Evolutionary conservation across 2,797 vertebrate genomes (phyloP), one percentile per base, ranked within the genome.

Genomic region (Denticeps clupeoides): DNA sequence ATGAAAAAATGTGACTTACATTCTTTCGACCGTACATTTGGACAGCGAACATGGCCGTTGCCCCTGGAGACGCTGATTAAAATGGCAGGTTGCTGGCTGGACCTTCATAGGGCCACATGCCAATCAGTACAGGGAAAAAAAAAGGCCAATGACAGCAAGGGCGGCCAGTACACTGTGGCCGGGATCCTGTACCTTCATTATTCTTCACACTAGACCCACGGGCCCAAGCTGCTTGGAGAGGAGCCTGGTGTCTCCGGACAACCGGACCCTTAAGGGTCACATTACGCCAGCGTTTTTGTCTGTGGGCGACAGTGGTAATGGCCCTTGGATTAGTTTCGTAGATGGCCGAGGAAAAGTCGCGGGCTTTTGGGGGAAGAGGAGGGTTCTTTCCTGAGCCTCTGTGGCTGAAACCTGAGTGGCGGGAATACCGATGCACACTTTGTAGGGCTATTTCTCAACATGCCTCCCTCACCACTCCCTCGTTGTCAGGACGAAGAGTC

Each of bases 181-280:
- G 62, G 53, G 61, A 68, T 70, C 70, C 66, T 70, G 61, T 70
- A 64, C 77, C 74, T 79, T 77, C 73, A 77, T 79, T 75, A 75
- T 68, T 65, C 55, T 62, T 60, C 50, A 52, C 64, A 58, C 46
- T 43, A 47, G 45, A 47, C 61, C 69, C 45, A 2, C 3, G 53
- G 63, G 65, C 59, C 55, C 53, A 53, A 49, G 51, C 63, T 74
- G 70, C 72, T 74, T 63, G 56, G 54, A 68, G 55, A 62, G 56
- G 65, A 48, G 63, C 59, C 18, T 6, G 47, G 15, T 11, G 35
- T 70, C 69, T 67, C 62, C 56, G 55, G 59, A 62, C 68, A 59
- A 51, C 60, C 65, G 69, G 67, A 69, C 26, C 4, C 57, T 41
- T 49, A 53, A 61, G 55, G 53, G 62, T 38, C 62, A 50, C 46